phyloP scores from a whole-genome alignment of 2,797 vertebrate genomes.

The Silurus lanzhouensis region DNA sequence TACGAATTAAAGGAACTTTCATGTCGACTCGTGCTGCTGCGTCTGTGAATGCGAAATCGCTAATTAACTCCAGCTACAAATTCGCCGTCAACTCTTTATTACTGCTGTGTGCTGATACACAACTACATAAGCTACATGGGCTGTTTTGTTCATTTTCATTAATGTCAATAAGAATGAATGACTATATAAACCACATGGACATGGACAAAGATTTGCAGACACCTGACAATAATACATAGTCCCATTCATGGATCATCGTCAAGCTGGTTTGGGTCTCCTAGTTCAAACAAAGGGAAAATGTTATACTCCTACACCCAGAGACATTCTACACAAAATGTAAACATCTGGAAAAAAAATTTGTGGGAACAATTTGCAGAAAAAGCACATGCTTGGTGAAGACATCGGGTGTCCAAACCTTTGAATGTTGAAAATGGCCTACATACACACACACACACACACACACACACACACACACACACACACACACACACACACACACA shows the following conservation, averaged over 20 bases:
- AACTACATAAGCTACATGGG: neutral
- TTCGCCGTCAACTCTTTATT: neutral
- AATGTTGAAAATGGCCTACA: neutral
- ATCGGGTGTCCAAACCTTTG: no score
- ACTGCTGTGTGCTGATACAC: neutral
- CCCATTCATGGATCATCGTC: no score
- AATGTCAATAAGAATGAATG: neutral
- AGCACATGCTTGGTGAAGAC: no score
- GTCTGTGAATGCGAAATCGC: slow-evolving; percentile 2
- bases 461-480: neutral
- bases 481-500: neutral
- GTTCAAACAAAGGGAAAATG: no score
- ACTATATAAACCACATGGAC: neutral
- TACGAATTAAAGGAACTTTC: slow-evolving; percentile 62
- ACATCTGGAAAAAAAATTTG: no score
- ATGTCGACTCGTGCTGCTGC: slow-evolving; percentile 27
- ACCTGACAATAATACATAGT: no score
- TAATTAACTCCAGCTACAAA: slow-evolving; percentile 1
- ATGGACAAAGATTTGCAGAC: no score
- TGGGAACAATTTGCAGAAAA: no score
- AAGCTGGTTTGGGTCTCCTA: no score
- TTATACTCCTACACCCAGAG: no score
- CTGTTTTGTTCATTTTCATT: no score
- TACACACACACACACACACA: neutral
- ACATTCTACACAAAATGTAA: no score